A percentile compares a stretch with the other conserved stretches of the same genome.
phyloP scores from a whole-genome alignment of 1,140 invertebrate species.

The Acromyrmex heyeri region DNA sequence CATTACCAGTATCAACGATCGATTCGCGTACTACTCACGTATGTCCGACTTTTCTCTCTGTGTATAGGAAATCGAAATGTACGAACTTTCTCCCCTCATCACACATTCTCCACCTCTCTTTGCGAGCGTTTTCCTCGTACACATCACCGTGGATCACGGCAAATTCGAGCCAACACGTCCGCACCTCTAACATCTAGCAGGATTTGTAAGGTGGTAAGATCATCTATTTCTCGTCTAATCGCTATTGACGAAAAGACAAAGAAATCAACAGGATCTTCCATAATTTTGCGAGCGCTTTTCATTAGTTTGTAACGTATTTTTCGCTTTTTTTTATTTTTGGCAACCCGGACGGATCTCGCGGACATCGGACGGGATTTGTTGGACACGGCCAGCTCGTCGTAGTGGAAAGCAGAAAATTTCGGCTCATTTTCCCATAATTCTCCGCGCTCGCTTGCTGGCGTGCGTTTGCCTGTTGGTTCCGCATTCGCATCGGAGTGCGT shows the following conservation, averaged over 20 bases:
- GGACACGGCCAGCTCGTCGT: background rate
- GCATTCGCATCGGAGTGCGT: slow-evolving; percentile 78
- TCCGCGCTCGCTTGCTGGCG: slow-evolving; percentile 51
- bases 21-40: slow-evolving; percentile 46
- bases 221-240: slow-evolving; percentile 23
- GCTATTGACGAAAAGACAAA: background rate
- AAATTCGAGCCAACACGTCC: slow-evolving; percentile 3
- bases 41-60: slow-evolving; percentile 46
- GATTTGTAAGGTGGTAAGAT: background rate
- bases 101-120: slow-evolving; percentile 3
- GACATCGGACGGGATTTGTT: slow-evolving; percentile 2
- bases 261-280: background rate
- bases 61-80: slow-evolving; percentile 39
- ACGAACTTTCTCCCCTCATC: slow-evolving; percentile 67
- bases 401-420: slow-evolving; percentile 54
- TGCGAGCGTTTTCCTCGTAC: background rate
- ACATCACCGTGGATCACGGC: slow-evolving; percentile 22
- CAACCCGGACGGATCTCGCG: slow-evolving; percentile 16
- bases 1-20: slow-evolving; percentile 32
- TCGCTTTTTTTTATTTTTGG: background rate
- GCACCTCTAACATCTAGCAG: background rate
- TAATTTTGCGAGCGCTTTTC: background rate
- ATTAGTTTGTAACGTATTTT: slow-evolving; percentile 7
- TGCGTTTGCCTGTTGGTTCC: slow-evolving; percentile 62
- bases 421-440: slow-evolving; percentile 71